Base-by-base conservation (phyloP, 2,113 vertebrate species). In the Pterocles burchelli region DNA sequence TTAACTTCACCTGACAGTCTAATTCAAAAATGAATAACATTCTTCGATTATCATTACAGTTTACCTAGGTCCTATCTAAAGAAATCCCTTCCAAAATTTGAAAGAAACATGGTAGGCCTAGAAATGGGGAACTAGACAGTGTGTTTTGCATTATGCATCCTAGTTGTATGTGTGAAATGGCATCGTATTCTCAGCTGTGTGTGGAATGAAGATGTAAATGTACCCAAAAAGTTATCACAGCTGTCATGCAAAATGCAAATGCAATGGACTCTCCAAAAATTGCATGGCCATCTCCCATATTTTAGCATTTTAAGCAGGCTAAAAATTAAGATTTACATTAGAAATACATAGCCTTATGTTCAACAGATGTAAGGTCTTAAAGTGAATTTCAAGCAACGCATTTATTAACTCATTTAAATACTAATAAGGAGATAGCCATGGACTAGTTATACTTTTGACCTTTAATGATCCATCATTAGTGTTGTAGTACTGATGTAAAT, bases 171-270 rank as follows among this genome's bases (percentile, higher is more conserved):
- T 93, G 61, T 89, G 76, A 95, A 95, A 77, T 54, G 9, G 10
- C 29, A 24, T 93, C 34, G 90, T 96, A 65, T 73, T 91, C 49
- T 82, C 71, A 84, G 28, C 89, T 76, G 49, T 70, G 28, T 85
- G 31, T 46, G 76, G 52, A 88, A 94, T 45, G 38, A 67, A 75
- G 52, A 80, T 68, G 43, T 12, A 81, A 78, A 93, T 94, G 85
- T 95, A 67, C 43, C 7, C 17, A 13, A 52, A 46, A 77, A 76
- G 26, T 90, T 68, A 51, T 72, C 87, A 68, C 49, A 93, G 70
- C 31, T 96, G 80, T 93, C 36, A 58, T 28, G 59, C 25, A 80
- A 93, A 95, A 75, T 91, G 72, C 18, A 77, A 75, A 84, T 90
- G 18, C 9, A 63, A 16, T 71, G 58, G 65, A 81, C 90, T 36